Percentiles rank a stretch among this genome's conserved stretches.
Evolutionary conservation across 2,888 invertebrate species (phyloP).

Genomic region (Geotrupes spiniger): DNA sequence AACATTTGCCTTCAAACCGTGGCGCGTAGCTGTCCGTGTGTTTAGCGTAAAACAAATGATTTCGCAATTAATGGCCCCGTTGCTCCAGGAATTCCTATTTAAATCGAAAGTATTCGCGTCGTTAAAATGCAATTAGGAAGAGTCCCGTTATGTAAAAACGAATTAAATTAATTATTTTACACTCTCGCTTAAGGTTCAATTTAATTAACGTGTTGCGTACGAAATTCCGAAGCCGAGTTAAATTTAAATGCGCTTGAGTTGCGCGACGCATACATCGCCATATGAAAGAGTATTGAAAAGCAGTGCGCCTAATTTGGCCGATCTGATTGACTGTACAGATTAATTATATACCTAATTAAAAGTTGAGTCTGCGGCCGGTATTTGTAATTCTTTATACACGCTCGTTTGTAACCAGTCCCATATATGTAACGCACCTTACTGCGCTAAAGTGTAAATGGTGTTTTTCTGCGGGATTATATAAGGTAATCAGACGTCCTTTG

Average conservation of each 20-base stretch:
- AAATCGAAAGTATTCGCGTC: constrained; percentile 4
- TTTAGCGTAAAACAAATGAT: neutral
- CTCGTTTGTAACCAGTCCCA: constrained; percentile 37
- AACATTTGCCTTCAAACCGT: too few relatives aligned
- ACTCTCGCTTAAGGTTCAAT: constrained; percentile 21
- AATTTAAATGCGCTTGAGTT: constrained; percentile 18
- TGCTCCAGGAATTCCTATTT: constrained; percentile 1
- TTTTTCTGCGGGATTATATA: constrained; percentile 38
- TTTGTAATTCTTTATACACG: constrained; percentile 43
- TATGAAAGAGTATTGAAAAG: constrained; percentile 17
- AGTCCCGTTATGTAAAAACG: constrained; percentile 19
- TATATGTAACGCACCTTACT: constrained; percentile 41
- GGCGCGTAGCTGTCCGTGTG: too few relatives aligned
- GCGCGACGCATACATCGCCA: constrained; percentile 11
- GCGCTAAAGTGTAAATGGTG: constrained; percentile 47
- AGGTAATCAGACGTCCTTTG: constrained; percentile 37
- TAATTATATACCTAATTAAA: constrained; percentile 49
- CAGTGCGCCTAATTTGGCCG: constrained; percentile 36
- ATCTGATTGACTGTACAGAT: constrained; percentile 49
- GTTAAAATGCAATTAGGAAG: constrained; percentile 13
- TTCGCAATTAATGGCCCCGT: neutral
- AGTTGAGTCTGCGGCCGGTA: constrained; percentile 38
- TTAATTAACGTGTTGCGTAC: constrained; percentile 13
- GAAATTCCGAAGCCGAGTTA: constrained; percentile 13
- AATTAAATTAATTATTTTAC: constrained; percentile 25